Evolutionary conservation across 2,888 invertebrate genomes (phyloP), one percentile per base, ranked within the genome.

Genomic region (Hyles lineata): DNA sequence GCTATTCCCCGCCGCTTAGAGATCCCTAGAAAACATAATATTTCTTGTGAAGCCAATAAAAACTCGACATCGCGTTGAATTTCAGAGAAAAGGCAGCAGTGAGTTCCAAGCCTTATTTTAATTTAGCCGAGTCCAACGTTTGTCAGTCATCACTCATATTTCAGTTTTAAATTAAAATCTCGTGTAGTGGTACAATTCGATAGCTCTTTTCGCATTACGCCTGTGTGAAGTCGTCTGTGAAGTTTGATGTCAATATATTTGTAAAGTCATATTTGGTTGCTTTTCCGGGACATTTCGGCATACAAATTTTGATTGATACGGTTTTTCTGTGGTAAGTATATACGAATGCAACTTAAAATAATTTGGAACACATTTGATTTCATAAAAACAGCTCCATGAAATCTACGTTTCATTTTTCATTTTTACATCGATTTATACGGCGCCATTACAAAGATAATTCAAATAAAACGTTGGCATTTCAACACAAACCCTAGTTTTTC

Each of bases 141-240:
- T 83, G 79, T 81, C 79, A 76, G 86, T 84, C 78, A 76, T 83
- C 79, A 58, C 73, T 76, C 74, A 60, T 67, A 35, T 74, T 75
- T 81, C 82, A 75, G 73, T 76, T 76, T 77, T 74, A 84, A 85
- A 87, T 86, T 85, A 83, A 85, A 87, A 74, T 71, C 62, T 52
- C 43, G 61, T 29, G 61, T 52, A 55, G 59, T 32, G 29, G 52
- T 62, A 62, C 11, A 35, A 62, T 71, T 62, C 32, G 21, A 55
- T 63, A 59, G 29, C 25, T 55, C 19, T 62, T 32, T 55, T 21
- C 62, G 52, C 23, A 8, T n/a, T 63, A n/a, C 4, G 17, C 25
- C 25, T 55, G n/a, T 25, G 23, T 21, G 55, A 55, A 35, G 17
- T 71, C 52, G 21, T 7, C 52, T 61, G 25, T 55, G n/a, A n/a